phyloP scores from a whole-genome alignment of 2,888 invertebrate species.

The Craniophora ligustri region DNA sequence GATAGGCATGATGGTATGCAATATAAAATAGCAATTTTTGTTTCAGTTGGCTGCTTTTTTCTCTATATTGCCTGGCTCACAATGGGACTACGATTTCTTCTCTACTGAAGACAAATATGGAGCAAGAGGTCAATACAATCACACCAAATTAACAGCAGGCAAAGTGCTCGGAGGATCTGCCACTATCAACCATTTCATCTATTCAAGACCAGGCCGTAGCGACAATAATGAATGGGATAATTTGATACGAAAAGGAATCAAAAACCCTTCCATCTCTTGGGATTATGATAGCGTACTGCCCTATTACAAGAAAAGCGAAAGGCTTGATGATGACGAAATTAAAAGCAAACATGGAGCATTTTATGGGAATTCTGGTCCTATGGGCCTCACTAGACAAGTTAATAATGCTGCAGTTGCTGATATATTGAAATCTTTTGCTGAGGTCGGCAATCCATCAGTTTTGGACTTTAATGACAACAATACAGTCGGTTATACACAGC shows the following conservation, averaged over 20 bases:
- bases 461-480: constrained; percentile 34
- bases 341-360: constrained; percentile 9
- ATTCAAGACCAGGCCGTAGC: not conserved
- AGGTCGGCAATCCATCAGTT: constrained; percentile 33
- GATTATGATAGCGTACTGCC: constrained; percentile 25
- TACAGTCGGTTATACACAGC: constrained; percentile 26
- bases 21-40: constrained; percentile 7
- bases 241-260: constrained; percentile 9
- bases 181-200: constrained; percentile 30
- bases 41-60: constrained; percentile 19
- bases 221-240: constrained; percentile 34
- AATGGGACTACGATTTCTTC: constrained; percentile 19
- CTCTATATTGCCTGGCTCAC: not conserved
- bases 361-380: constrained; percentile 39
- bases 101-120: constrained; percentile 19
- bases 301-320: constrained; percentile 36
- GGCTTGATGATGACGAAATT: constrained; percentile 12
- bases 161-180: constrained; percentile 35
- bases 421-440: constrained; percentile 35
- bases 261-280: no score
- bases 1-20: no score
- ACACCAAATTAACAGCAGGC: constrained; percentile 31
- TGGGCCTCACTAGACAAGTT: constrained; percentile 24
- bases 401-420: constrained; percentile 2
- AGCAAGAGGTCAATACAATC: constrained; percentile 18